Base-by-base conservation (phyloP, 2,113 vertebrate genomes). In the Perccottus glenii region DNA sequence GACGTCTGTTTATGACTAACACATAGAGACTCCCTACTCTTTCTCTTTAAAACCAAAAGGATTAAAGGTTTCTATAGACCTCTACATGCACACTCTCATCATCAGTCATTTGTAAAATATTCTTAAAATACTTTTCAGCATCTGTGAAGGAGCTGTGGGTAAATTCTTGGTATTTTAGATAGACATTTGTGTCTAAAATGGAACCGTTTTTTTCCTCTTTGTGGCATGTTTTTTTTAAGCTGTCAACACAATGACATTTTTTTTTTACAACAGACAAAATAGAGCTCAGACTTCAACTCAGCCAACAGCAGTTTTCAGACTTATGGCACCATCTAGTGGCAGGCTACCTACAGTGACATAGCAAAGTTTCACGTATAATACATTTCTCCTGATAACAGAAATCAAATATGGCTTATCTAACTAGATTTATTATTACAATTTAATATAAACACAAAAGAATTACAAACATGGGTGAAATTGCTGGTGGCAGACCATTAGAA, bases 241-340 rank as follows among this genome's bases (percentile, higher is more conserved):
- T 5, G 36, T 38, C 36, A 38, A 38, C 9, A 49, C 27, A 52
- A 11, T 33, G 11, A 7, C 15, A 49, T 49, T 19, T 6, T 2
- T 12, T n/a, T n/a, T n/a, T n/a, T n/a, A 43, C 58, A 56, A 32
- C 32, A 40, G 0, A 48, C n/a, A 40, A 27, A 32, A 15, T 36
- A 27, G 38, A 40, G 57, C 6, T 35, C 11, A 14, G 6, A 36
- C 14, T 19, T 40, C 40, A 57, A 27, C 38, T 36, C 2, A 3
- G 38, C 0, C 15, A 52, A 27, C 55, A 38, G 48, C 33, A 47
- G 67, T 75, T 78, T 77, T 51, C 75, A 36, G 75, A 81, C 67
- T 47, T 74, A 62, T 84, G 73, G 58, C 87, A 65, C 92, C 91
- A 91, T 85, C 92, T 92, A 90, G 92, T 92, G 92, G 90, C 16